A percentile compares a stretch with the other conserved stretches of the same genome.
These are phyloP conservation scores for Diplosoma virens DNA, from an alignment of 23 tunicate species.

Conservation along the genomic window DNA sequence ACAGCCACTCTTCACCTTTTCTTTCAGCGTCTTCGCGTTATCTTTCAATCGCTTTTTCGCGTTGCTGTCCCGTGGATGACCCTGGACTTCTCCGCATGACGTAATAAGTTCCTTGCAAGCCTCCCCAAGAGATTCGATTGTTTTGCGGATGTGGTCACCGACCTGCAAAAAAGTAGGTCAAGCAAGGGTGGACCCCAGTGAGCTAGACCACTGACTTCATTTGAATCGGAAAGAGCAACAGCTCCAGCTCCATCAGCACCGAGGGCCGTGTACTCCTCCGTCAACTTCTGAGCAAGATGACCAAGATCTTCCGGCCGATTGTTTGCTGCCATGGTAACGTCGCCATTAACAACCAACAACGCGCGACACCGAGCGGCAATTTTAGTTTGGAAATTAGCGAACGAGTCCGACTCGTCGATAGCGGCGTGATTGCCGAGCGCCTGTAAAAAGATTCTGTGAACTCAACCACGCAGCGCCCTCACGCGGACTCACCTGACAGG, in stretches of 20 bases:
- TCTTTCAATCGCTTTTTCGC: conserved; percentile 72
- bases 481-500: not conserved
- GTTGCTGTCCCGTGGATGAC: conserved; percentile 64
- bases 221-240: conserved; percentile 75
- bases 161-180: conserved; percentile 58
- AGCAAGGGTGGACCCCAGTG: not conserved
- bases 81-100: conserved; percentile 61
- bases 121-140: conserved; percentile 60
- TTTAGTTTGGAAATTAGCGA: conserved; percentile 75
- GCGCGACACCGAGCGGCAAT: conserved; percentile 68
- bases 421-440: conserved; percentile 20
- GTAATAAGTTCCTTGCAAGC: conserved; percentile 68
- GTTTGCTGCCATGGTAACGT: conserved; percentile 66
- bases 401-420: conserved; percentile 43
- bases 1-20: conserved; percentile 62
- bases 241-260: conserved; percentile 68
- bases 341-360: conserved; percentile 53
- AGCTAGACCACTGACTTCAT: conserved; percentile 36
- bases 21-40: conserved; percentile 63
- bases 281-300: conserved; percentile 56
- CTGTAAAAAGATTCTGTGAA: not conserved
- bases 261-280: conserved; percentile 52
- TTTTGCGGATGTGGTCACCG: conserved; percentile 70
- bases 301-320: conserved; percentile 65
- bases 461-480: too few species aligned